Evolutionary conservation across 2,888 invertebrate genomes (phyloP).

Genomic region (Drosophila lacicola): DNA sequence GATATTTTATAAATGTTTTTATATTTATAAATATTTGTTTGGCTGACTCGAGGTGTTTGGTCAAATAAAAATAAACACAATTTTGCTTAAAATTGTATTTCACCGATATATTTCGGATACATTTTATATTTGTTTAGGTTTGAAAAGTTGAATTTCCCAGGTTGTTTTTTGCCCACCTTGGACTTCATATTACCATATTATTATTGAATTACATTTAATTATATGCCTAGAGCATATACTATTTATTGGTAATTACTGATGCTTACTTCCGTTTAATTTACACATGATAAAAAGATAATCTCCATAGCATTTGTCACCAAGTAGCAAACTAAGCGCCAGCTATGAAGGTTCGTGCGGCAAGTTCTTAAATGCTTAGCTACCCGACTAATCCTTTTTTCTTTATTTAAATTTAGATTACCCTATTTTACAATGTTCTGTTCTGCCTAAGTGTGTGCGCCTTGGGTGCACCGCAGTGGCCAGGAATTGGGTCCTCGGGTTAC

Average conservation of each 20-base stretch:
- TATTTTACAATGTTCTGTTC: constrained; percentile 27
- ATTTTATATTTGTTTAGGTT: too few relatives aligned
- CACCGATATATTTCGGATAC: too few relatives aligned
- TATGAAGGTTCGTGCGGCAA: constrained; percentile 61
- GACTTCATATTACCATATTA: constrained; percentile 5
- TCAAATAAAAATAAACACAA: too few relatives aligned
- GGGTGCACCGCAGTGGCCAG: constrained; percentile 57
- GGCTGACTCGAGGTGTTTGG: too few relatives aligned
- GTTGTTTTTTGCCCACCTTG: not conserved
- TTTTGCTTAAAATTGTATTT: too few relatives aligned
- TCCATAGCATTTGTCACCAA: constrained; percentile 6
- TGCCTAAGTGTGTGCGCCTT: constrained; percentile 20
- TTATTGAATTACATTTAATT: constrained; percentile 53
- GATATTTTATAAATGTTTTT: too few relatives aligned
- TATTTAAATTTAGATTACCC: constrained; percentile 20
- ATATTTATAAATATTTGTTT: too few relatives aligned
- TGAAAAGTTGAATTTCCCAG: not conserved
- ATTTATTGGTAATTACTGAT: constrained; percentile 46
- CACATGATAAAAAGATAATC: constrained; percentile 53
- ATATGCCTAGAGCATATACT: constrained; percentile 27
- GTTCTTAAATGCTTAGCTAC: not conserved
- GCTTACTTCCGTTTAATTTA: constrained; percentile 56
- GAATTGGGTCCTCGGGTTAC: constrained; percentile 50
- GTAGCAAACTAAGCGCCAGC: constrained; percentile 27
- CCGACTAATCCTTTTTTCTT: not conserved